Evolutionary conservation across 2,888 invertebrate genomes (phyloP).

Genomic region (Drosophila gaucha): DNA sequence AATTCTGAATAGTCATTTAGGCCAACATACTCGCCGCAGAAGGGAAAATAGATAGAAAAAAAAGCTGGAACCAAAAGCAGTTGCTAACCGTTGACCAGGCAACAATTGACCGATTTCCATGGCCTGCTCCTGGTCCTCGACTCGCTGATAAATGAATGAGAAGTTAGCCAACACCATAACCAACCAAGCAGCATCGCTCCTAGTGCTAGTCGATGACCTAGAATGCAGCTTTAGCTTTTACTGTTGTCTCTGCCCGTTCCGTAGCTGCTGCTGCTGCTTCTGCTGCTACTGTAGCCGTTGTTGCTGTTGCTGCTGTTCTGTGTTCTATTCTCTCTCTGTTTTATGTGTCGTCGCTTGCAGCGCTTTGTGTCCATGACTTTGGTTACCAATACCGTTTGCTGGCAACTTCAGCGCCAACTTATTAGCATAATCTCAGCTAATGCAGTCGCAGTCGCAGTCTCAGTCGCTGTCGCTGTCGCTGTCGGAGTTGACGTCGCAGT

Average conservation of each 20-base stretch:
- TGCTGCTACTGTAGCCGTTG: slow-evolving; percentile 14
- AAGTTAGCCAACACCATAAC: slow-evolving; percentile 71
- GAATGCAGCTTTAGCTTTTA: slow-evolving; percentile 79
- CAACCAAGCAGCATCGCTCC: slow-evolving; percentile 47
- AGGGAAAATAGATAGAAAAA: not conserved
- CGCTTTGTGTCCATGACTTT: slow-evolving; percentile 52
- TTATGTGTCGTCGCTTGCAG: slow-evolving; percentile 71
- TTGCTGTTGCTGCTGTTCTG: slow-evolving; percentile 22
- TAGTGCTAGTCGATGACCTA: slow-evolving; percentile 72
- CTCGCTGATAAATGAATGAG: slow-evolving; percentile 74
- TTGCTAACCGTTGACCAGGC: slow-evolving; percentile 72
- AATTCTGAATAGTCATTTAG: slow-evolving; percentile 52
- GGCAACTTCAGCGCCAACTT: slow-evolving; percentile 72
- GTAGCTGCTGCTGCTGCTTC: slow-evolving; percentile 53
- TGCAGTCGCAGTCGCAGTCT: slow-evolving; percentile 26
- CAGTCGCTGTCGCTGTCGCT: slow-evolving; percentile 10
- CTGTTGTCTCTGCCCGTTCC: slow-evolving; percentile 70
- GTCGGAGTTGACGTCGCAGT: slow-evolving; percentile 21
- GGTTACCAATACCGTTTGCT: slow-evolving; percentile 70
- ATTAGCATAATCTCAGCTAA: slow-evolving; percentile 76
- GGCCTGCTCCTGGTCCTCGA: slow-evolving; percentile 44
- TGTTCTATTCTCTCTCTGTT: slow-evolving; percentile 51
- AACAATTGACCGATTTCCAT: slow-evolving; percentile 76
- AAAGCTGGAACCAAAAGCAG: slow-evolving; percentile 47
- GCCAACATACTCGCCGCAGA: slow-evolving; percentile 51